phyloP scores from a whole-genome alignment of 1,140 invertebrate species.

The Oppia nitens region DNA sequence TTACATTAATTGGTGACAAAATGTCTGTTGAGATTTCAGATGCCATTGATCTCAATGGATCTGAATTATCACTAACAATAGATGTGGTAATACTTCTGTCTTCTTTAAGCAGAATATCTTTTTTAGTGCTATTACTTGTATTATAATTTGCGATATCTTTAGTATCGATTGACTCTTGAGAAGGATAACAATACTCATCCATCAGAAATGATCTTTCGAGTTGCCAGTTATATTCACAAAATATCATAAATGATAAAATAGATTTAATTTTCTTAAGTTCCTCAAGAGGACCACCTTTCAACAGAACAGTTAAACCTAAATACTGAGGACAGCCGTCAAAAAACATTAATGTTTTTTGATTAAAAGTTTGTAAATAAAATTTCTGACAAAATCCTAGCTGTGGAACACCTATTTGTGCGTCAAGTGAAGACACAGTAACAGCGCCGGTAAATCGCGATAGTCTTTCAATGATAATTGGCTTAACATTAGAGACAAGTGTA shows the following conservation, averaged over 20 bases:
- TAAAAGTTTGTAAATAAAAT: conserved; percentile 60
- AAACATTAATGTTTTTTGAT: conserved; percentile 70
- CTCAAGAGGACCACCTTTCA: conserved; percentile 50
- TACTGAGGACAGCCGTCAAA: conserved; percentile 76
- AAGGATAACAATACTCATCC: conserved; percentile 52
- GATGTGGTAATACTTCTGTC: background rate
- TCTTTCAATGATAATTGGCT: conserved; percentile 61
- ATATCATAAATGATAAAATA: conserved; percentile 60
- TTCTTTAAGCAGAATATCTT: background rate
- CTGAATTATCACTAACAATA: conserved; percentile 15
- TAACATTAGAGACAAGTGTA: conserved; percentile 73
- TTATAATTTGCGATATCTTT: background rate
- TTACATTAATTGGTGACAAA: background rate
- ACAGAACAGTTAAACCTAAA: conserved; percentile 69
- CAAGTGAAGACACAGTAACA: conserved; percentile 72
- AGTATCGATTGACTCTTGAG: background rate
- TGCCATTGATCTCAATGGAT: conserved; percentile 12
- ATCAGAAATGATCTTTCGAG: conserved; percentile 77
- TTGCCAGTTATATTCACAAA: conserved; percentile 75
- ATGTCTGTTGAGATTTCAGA: background rate
- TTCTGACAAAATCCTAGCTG: conserved; percentile 66
- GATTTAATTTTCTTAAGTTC: conserved; percentile 63
- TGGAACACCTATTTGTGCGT: conserved; percentile 63
- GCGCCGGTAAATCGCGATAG: conserved; percentile 64
- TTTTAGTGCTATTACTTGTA: background rate